A percentile compares a stretch with the other conserved stretches of the same genome.
These are phyloP conservation scores for Mobula hypostoma DNA, from an alignment of 2,113 vertebrate genomes.

Conservation along the genomic window DNA sequence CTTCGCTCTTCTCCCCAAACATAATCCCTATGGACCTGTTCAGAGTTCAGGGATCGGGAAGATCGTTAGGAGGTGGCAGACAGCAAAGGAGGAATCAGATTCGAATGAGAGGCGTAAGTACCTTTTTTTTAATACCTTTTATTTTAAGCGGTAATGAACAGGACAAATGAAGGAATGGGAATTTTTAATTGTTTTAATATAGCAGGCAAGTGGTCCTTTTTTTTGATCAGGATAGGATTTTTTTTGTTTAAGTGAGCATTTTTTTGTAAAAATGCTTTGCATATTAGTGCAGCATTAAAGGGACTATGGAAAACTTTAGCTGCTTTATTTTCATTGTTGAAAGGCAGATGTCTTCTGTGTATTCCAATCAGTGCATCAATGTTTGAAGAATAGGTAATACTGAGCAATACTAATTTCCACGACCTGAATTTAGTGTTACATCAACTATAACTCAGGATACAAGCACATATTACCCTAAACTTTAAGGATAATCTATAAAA, in stretches of 20 bases:
- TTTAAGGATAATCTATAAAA: background rate
- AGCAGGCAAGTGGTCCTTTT: background rate
- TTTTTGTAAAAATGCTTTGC: background rate
- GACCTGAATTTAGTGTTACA: background rate
- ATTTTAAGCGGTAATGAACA: conserved; percentile 33
- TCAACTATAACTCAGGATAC: background rate
- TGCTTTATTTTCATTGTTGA: background rate
- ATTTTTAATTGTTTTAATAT: background rate
- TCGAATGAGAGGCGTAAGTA: conserved; percentile 46
- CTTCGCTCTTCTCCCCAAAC: conserved; percentile 52
- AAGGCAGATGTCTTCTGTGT: background rate
- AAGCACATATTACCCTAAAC: background rate
- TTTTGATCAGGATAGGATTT: background rate
- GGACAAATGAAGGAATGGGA: background rate
- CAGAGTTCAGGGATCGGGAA: conserved; percentile 37
- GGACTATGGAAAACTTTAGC: background rate
- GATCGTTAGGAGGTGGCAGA: conserved; percentile 51
- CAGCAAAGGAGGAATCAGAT: conserved; percentile 43
- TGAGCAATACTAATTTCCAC: background rate
- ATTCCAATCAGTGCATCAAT: background rate
- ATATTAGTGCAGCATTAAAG: background rate
- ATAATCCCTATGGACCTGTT: conserved; percentile 36
- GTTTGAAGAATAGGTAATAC: background rate
- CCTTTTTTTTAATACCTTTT: conserved; percentile 37
- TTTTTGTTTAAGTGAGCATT: background rate